Conservation (phyloP, 2,888 invertebrate genomes). For the Didymodactylos carnosus region DNA sequence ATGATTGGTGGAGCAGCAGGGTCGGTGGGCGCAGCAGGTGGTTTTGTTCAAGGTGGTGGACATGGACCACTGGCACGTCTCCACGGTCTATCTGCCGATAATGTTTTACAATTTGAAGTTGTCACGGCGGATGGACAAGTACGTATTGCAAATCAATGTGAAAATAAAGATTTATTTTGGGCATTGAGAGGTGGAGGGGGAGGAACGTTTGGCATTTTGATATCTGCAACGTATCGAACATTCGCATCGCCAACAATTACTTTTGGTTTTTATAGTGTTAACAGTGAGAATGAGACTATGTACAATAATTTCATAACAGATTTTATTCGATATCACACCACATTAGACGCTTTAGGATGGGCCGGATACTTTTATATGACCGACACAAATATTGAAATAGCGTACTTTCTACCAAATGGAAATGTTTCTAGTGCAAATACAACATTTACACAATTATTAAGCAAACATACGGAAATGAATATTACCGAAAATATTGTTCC, state of each 20-base stretch:
- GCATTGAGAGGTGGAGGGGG: constrained; percentile 18
- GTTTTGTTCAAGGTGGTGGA: constrained; percentile 23
- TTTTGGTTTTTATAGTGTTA: too few species aligned
- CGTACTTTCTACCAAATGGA: background rate
- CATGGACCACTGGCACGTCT: constrained; percentile 20
- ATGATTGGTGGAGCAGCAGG: constrained; percentile 20
- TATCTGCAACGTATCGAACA: background rate
- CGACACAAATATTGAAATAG: background rate
- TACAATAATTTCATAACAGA: background rate
- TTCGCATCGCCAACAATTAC: background rate
- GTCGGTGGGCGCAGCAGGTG: constrained; percentile 20
- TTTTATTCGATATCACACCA: background rate
- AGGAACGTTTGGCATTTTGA: constrained; percentile 17
- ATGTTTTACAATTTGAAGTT: constrained; percentile 19
- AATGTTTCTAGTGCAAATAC: background rate
- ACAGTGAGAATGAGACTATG: too few species aligned
- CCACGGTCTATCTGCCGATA: constrained; percentile 21
- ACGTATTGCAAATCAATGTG: constrained; percentile 1
- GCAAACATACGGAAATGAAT: background rate
- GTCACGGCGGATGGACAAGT: constrained; percentile 16
- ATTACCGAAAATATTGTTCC: background rate
- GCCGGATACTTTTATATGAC: background rate
- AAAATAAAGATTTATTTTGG: constrained; percentile 18
- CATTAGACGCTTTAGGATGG: background rate
- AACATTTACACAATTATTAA: background rate